These are phyloP conservation scores for Hololepta plana DNA, from an alignment of 2,888 invertebrate species.

Conservation along the genomic window DNA sequence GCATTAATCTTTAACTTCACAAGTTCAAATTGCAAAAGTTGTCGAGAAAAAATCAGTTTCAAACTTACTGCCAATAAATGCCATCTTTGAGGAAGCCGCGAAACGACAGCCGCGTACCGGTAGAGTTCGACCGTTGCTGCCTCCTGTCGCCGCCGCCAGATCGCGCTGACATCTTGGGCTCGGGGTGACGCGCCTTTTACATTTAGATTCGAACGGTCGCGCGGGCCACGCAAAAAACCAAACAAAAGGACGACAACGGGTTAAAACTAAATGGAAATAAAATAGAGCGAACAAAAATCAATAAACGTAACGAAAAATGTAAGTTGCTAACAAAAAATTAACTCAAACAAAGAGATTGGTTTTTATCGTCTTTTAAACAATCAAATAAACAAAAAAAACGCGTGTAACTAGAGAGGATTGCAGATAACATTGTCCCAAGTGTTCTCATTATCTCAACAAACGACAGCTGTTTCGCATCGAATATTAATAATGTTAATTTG, in stretches of 20 bases:
- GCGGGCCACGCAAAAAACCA: not conserved
- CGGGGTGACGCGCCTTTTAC: too few species aligned
- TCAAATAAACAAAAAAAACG: too few species aligned
- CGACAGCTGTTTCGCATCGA: too few species aligned
- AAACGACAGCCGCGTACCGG: conserved; percentile 21
- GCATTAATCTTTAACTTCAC: conserved; percentile 1
- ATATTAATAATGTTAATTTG: too few species aligned
- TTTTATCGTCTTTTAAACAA: too few species aligned
- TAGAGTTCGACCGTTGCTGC: conserved; percentile 22
- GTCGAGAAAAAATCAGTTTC: conserved; percentile 10
- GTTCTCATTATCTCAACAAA: too few species aligned
- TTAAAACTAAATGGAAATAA: conserved; percentile 7
- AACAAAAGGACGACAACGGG: conserved; percentile 7
- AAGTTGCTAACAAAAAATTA: conserved; percentile 10
- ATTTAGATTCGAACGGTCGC: too few species aligned
- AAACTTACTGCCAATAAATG: conserved; percentile 22
- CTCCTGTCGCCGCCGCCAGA: conserved; percentile 21
- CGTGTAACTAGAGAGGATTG: too few species aligned
- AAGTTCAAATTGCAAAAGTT: conserved; percentile 1
- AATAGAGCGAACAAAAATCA: conserved; percentile 5
- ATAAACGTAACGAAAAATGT: conserved; percentile 8
- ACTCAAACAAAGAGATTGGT: conserved; percentile 9
- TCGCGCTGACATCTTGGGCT: conserved; percentile 21
- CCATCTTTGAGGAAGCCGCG: conserved; percentile 24
- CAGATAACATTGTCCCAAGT: too few species aligned